These are phyloP conservation scores for Anodontia alba DNA, from an alignment of 2,888 invertebrate genomes.

Conservation along the genomic window DNA sequence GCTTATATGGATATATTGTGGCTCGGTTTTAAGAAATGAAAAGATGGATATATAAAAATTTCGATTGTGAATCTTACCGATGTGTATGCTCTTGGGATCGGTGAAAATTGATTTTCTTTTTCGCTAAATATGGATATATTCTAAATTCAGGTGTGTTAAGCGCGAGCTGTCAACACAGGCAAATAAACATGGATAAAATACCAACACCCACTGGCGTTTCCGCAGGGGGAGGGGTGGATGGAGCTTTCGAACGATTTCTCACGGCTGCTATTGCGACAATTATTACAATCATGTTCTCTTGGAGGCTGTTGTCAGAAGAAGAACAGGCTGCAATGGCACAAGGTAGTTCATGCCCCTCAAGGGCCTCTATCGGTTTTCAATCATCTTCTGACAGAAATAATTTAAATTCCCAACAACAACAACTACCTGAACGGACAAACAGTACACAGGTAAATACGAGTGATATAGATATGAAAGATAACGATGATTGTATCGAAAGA, in stretches of 20 bases:
- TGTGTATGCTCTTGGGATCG: conserved; percentile 8
- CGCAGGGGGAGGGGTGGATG: conserved; percentile 64
- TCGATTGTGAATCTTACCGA: neutral
- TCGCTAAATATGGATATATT: conserved; percentile 6
- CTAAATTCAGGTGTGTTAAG: conserved; percentile 24
- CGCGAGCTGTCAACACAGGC: conserved; percentile 17
- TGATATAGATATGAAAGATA: conserved; percentile 8
- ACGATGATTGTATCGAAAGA: neutral
- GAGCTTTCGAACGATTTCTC: conserved; percentile 82
- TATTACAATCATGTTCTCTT: conserved; percentile 83
- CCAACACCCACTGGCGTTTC: conserved; percentile 29
- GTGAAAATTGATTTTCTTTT: neutral
- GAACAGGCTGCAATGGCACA: conserved; percentile 63
- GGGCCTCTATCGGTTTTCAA: conserved; percentile 12
- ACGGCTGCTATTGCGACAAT: conserved; percentile 82
- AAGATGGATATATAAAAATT: neutral
- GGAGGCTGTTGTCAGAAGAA: conserved; percentile 78
- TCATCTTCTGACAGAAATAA: conserved; percentile 5
- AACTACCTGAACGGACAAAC: neutral
- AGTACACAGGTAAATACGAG: conserved; percentile 1
- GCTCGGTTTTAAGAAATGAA: neutral
- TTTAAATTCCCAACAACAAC: conserved; percentile 16
- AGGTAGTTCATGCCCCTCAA: neutral
- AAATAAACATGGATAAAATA: conserved; percentile 47
- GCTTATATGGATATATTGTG: conserved; percentile 10